Evolutionary conservation across 1,140 invertebrate species (phyloP), one percentile per base, ranked within the genome.

Genomic region (Liolophura sinensis): DNA sequence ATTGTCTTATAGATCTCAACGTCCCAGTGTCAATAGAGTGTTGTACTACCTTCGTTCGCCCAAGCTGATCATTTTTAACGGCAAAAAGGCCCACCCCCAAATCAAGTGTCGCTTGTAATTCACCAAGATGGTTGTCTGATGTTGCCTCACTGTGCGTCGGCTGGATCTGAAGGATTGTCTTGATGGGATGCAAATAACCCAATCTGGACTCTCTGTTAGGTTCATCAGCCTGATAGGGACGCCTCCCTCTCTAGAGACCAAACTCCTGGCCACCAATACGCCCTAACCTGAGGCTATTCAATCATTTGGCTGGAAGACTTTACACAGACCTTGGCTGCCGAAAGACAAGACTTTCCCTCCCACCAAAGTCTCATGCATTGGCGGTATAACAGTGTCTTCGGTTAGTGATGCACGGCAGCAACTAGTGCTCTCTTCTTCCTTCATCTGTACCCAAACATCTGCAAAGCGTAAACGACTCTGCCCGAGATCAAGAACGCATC

Each of bases 11-110:
- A 9, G 68, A 66, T 27, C 50, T 14, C 20, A 64, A 60, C 20
- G 46, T 61, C 9, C 64, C 67, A 25, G 61, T 69, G 46, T 69
- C 51, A 18, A 72, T 69, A 46, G 47, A 31, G 52, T 72, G 70
- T 57, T 69, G 20, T 15, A 66, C 57, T 11, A 51, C 24, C 24
- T 55, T 64, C 48, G 69, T 70, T 24, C 24, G 48, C 16, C 71
- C 71, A 9, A 68, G 40, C 24, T 73, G 62, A 20, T 67, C 60
- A 16, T 68, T 51, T 22, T 46, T 14, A 4, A 46, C 20, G 54
- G 59, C 59, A 61, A 66, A 66, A 11, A 54, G 3, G 3, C 27
- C 50, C 1, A 18, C 16, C 7, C 18, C 15, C 7, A 50, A 12
- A 27, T 24, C n/a, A n/a, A n/a, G n/a, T n/a, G n/a, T n/a, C n/a